Conservation (phyloP, 2,888 invertebrate genomes). For the Hypomecis atomaria region DNA sequence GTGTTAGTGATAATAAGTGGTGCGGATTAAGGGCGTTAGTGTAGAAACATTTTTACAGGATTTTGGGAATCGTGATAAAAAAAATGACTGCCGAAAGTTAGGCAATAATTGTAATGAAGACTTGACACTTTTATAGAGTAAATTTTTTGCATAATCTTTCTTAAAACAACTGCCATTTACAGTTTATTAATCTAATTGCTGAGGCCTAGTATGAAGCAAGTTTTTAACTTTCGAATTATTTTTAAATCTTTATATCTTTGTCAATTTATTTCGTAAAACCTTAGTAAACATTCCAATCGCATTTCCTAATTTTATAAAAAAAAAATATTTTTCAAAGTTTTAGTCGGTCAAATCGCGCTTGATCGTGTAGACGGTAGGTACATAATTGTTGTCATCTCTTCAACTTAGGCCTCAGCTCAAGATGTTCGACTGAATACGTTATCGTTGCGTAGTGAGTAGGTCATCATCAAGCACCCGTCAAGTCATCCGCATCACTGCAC, state of each 20-base stretch:
- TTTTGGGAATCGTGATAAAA: conserved; percentile 53
- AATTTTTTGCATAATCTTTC: conserved; percentile 61
- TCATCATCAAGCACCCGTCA: conserved; percentile 57
- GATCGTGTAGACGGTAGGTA: conserved; percentile 2
- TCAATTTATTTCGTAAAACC: not conserved
- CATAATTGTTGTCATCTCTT: conserved; percentile 11
- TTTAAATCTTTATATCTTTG: not conserved
- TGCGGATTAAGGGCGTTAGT: conserved; percentile 74
- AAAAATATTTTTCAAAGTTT: not conserved
- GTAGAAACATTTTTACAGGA: conserved; percentile 45
- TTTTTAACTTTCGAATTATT: not conserved
- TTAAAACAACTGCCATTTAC: conserved; percentile 79
- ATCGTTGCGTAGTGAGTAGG: conserved; percentile 68
- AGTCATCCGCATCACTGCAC: conserved; percentile 81
- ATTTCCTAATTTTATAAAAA: not conserved
- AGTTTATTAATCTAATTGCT: conserved; percentile 61
- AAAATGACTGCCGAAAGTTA: conserved; percentile 58
- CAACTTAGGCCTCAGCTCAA: conserved; percentile 32
- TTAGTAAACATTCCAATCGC: conserved; percentile 1
- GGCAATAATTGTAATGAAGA: conserved; percentile 81
- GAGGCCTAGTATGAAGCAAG: conserved; percentile 46
- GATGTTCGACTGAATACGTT: conserved; percentile 65
- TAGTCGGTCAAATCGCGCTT: not conserved
- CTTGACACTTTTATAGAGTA: conserved; percentile 78
- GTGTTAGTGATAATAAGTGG: conserved; percentile 77